Conservation (phyloP, 2,888 invertebrate species). For the Uloborus plumipes region DNA sequence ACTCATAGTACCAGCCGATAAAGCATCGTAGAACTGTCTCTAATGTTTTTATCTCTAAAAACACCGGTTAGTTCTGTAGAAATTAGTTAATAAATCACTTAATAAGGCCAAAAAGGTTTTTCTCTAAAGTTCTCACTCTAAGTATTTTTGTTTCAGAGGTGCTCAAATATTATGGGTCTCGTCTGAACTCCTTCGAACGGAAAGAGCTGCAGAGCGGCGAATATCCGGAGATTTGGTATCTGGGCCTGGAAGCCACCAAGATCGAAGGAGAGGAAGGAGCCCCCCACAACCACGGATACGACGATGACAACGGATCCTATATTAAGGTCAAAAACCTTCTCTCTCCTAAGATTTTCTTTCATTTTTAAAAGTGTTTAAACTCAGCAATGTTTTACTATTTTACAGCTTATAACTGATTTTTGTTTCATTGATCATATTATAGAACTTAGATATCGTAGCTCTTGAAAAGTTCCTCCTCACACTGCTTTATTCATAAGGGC, state of each 20-base stretch:
- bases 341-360: no score
- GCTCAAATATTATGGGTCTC: conserved; percentile 84
- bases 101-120: neutral
- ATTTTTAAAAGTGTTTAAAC: no score
- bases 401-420: no score
- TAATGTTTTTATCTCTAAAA: no score
- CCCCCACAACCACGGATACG: conserved; percentile 87
- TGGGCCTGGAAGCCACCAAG: conserved; percentile 88
- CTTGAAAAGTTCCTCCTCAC: no score
- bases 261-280: conserved; percentile 86
- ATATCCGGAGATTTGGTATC: conserved; percentile 94
- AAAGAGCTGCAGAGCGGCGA: conserved; percentile 84
- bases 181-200: conserved; percentile 90
- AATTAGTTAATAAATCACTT: neutral
- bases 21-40: no score
- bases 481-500: no score
- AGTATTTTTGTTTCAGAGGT: conserved; percentile 78
- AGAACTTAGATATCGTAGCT: no score
- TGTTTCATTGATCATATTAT: no score
- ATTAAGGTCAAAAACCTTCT: conserved; percentile 80
- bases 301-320: conserved; percentile 94
- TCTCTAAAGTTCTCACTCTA: neutral
- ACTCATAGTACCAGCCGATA: no score
- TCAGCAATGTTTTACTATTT: no score
- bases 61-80: no score